Conservation (phyloP, 2,797 vertebrate species). For the Capromys pilorides region DNA sequence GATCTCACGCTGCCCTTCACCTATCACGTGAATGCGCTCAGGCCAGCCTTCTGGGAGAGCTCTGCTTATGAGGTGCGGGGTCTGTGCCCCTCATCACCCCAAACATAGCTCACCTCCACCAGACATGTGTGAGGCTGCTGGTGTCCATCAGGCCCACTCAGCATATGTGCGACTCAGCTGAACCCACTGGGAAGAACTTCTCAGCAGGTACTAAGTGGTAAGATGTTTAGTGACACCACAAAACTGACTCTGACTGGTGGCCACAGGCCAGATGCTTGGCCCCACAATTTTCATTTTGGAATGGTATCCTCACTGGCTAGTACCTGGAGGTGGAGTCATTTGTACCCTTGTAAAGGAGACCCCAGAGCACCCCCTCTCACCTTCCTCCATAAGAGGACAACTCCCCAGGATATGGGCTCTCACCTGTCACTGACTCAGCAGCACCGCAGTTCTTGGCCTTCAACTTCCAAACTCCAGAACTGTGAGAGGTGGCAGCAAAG, state of each 20-base stretch:
- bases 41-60: background rate
- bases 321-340: background rate
- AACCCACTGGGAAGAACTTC: background rate
- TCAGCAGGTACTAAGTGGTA: background rate
- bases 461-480: background rate
- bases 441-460: background rate
- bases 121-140: background rate
- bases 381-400: background rate
- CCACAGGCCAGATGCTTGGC: background rate
- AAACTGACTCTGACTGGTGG: background rate
- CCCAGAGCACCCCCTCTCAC: too few relatives aligned
- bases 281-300: background rate
- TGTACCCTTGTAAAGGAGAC: background rate
- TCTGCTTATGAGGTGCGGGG: rapidly evolving
- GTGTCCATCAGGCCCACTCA: background rate
- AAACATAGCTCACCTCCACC: background rate
- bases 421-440: background rate
- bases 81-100: background rate
- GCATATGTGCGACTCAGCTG: background rate
- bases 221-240: background rate
- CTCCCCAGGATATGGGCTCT: background rate
- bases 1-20: background rate
- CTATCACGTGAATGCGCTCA: background rate
- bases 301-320: background rate
- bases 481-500: background rate